phyloP scores from a whole-genome alignment of 2,888 invertebrate species.

The Cephus nigrinus region DNA sequence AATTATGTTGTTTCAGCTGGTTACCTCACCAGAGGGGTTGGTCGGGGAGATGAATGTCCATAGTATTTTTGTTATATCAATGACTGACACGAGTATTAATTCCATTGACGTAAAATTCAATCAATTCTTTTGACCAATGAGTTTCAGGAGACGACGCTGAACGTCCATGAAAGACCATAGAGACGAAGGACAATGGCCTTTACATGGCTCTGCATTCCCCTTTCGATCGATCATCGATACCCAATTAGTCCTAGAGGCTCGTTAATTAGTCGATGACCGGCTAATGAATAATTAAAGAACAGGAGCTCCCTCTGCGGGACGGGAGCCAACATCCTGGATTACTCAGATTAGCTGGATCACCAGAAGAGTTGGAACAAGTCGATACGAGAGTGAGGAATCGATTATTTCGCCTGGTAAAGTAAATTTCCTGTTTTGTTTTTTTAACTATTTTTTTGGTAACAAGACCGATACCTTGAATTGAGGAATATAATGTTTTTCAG shows the following conservation, averaged over 20 bases:
- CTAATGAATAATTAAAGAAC: slow-evolving; percentile 26
- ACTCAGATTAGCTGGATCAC: neutral
- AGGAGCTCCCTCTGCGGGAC: slow-evolving; percentile 4
- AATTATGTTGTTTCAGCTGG: neutral
- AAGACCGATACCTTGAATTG: neutral
- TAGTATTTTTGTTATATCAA: neutral
- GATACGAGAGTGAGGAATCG: neutral
- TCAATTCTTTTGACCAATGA: neutral
- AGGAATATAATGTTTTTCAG: neutral
- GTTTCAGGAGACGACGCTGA: neutral
- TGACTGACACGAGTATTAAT: neutral
- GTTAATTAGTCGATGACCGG: slow-evolving; percentile 27
- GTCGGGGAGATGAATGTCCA: neutral
- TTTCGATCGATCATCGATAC: slow-evolving; percentile 30
- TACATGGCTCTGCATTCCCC: neutral
- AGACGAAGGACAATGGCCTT: neutral
- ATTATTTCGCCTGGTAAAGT: neutral
- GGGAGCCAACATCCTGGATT: neutral
- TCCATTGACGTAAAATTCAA: neutral
- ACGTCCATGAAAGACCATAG: neutral
- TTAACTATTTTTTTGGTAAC: neutral
- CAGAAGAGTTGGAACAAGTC: neutral
- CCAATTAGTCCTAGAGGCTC: slow-evolving; percentile 27
- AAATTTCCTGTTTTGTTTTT: neutral
- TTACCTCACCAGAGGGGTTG: neutral